Conservation (phyloP, 2,113 vertebrate genomes). For the Promerops cafer region DNA sequence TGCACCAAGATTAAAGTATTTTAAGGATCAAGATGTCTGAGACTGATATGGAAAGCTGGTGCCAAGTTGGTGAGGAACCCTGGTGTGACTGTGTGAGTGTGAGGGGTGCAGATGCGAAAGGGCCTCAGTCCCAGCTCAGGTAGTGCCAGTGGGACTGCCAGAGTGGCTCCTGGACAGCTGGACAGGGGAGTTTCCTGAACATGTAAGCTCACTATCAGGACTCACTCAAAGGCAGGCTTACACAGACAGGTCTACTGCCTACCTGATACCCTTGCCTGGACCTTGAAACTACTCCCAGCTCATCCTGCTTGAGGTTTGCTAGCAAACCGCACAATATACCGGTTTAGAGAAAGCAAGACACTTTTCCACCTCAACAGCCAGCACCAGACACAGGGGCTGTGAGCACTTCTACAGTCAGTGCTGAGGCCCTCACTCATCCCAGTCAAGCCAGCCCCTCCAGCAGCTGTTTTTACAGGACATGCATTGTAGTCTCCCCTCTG, state of each 20-base stretch:
- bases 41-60: background rate
- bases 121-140: background rate
- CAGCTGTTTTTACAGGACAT: background rate
- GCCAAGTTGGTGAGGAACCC: no score
- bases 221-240: background rate
- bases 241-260: background rate
- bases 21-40: background rate
- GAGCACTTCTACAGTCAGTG: fast-evolving
- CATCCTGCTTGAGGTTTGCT: background rate
- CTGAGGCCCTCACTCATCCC: background rate
- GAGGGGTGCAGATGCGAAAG: fast-evolving
- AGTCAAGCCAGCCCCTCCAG: fast-evolving
- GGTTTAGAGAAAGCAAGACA: background rate
- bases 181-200: no score
- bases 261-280: background rate
- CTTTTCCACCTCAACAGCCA: background rate
- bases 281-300: background rate
- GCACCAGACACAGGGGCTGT: background rate
- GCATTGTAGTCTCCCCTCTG: background rate
- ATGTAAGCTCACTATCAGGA: no score
- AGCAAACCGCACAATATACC: background rate
- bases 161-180: background rate
- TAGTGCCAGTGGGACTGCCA: background rate
- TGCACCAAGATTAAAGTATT: background rate
- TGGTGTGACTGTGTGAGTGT: background rate